A percentile compares a stretch with the other conserved stretches of the same genome.
Conservation (phyloP, 35 echinoderm and acorn worm genomes). For the Ptychodera flava region DNA sequence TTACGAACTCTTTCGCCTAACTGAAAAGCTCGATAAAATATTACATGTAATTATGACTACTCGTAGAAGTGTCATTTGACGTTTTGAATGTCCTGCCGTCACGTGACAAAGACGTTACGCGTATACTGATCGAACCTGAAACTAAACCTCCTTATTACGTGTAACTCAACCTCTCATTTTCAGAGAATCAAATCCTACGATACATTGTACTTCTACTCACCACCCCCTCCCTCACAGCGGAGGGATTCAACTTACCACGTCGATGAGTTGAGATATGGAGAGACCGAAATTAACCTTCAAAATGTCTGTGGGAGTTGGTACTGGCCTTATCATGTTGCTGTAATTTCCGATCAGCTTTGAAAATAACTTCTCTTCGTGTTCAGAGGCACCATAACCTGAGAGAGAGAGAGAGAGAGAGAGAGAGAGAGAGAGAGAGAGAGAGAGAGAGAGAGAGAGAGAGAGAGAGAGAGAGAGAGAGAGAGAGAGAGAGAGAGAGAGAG, state of each 20-base stretch:
- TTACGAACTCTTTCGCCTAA: too few relatives aligned
- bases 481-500: not conserved
- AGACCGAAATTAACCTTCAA: constrained; percentile 63
- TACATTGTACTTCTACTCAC: too few relatives aligned
- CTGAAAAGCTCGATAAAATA: too few relatives aligned
- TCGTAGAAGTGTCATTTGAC: too few relatives aligned
- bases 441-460: not conserved
- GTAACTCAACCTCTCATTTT: too few relatives aligned
- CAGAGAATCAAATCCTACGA: too few relatives aligned
- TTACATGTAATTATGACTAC: too few relatives aligned
- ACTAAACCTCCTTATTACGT: too few relatives aligned
- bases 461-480: not conserved
- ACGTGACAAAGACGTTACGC: too few relatives aligned
- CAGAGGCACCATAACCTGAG: constrained; percentile 52
- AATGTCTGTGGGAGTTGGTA: constrained; percentile 48
- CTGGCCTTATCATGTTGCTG: constrained; percentile 67
- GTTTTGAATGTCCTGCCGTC: too few relatives aligned
- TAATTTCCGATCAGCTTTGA: constrained; percentile 45
- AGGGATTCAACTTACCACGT: constrained; percentile 87
- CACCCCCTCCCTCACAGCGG: too few relatives aligned
- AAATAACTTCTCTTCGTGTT: constrained; percentile 58
- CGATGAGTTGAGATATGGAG: constrained; percentile 86
- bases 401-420: not conserved
- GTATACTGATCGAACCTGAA: too few relatives aligned
- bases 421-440: not conserved